Evolutionary conservation across 2,888 invertebrate genomes (phyloP).

Genomic region (Dichetophora obliterata): DNA sequence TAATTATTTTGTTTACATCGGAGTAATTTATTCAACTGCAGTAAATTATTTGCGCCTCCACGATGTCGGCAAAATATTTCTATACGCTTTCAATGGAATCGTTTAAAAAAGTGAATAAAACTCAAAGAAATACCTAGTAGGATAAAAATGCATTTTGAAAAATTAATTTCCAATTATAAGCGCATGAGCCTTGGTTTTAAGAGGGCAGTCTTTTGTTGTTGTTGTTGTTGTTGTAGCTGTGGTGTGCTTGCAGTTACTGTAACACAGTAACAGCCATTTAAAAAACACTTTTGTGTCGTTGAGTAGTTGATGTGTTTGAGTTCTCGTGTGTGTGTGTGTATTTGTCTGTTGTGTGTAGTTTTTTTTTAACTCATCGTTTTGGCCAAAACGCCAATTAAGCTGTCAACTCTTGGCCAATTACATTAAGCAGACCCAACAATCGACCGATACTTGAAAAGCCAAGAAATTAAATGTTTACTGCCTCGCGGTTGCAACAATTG

Average conservation of each 20-base stretch:
- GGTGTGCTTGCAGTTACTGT: not conserved
- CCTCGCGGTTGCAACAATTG: not conserved
- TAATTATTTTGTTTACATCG: constrained; percentile 29
- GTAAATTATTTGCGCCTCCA: constrained; percentile 17
- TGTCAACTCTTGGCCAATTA: constrained; percentile 52
- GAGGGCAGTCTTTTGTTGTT: not conserved
- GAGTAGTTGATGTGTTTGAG: too few relatives aligned
- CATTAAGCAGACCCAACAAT: constrained; percentile 42
- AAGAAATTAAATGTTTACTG: constrained; percentile 12
- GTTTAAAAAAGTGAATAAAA: not conserved
- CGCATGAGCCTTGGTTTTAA: not conserved
- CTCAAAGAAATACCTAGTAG: not conserved
- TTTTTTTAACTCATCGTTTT: not conserved
- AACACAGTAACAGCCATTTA: not conserved
- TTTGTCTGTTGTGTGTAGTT: not conserved
- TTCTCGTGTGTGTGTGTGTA: not conserved
- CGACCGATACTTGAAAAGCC: constrained; percentile 9
- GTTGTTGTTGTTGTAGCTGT: not conserved
- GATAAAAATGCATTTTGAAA: constrained; percentile 13
- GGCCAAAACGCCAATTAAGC: constrained; percentile 46
- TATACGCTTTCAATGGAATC: not conserved
- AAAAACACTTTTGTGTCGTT: not conserved
- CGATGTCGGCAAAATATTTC: not conserved
- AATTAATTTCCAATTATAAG: constrained; percentile 27
- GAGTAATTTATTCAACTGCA: constrained; percentile 28